A percentile compares a stretch with the other conserved stretches of the same genome.
phyloP scores from a whole-genome alignment of 2,888 invertebrate genomes.

The Xanthorhoe designata region DNA sequence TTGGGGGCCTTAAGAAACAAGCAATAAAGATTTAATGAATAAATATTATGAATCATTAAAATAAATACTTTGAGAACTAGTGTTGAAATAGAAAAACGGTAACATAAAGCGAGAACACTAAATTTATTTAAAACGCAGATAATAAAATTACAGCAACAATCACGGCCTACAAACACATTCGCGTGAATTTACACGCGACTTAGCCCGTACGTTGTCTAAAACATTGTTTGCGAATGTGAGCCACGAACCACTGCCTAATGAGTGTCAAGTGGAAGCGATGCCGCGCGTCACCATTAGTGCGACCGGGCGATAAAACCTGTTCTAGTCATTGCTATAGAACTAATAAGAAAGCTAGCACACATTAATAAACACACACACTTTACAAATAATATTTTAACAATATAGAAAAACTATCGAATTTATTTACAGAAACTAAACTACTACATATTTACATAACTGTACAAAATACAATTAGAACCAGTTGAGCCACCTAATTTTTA shows the following conservation, averaged over 20 bases:
- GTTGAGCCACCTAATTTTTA: too few species aligned
- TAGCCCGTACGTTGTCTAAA: slow-evolving; percentile 43
- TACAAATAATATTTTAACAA: too few species aligned
- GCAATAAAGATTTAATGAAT: too few species aligned
- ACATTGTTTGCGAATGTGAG: slow-evolving; percentile 49
- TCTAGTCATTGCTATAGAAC: slow-evolving; percentile 28
- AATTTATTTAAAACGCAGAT: background rate
- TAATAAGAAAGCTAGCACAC: background rate
- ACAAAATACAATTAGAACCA: too few species aligned
- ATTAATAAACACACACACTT: background rate
- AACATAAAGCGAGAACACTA: background rate
- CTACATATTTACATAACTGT: too few species aligned
- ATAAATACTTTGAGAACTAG: too few species aligned
- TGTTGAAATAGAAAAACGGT: too few species aligned
- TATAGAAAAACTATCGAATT: too few species aligned
- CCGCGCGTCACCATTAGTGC: slow-evolving; percentile 52
- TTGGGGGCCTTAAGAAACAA: too few species aligned
- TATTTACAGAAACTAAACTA: too few species aligned
- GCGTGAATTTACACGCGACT: slow-evolving; percentile 40
- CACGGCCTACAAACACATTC: slow-evolving; percentile 33
- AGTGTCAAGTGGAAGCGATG: slow-evolving; percentile 54
- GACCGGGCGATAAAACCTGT: slow-evolving; percentile 44
- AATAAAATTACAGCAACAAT: slow-evolving; percentile 26
- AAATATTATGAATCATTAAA: too few species aligned
- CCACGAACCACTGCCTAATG: slow-evolving; percentile 51